Conservation (phyloP, 2,113 vertebrate genomes). For the Chamaetylas fuelleborni region DNA sequence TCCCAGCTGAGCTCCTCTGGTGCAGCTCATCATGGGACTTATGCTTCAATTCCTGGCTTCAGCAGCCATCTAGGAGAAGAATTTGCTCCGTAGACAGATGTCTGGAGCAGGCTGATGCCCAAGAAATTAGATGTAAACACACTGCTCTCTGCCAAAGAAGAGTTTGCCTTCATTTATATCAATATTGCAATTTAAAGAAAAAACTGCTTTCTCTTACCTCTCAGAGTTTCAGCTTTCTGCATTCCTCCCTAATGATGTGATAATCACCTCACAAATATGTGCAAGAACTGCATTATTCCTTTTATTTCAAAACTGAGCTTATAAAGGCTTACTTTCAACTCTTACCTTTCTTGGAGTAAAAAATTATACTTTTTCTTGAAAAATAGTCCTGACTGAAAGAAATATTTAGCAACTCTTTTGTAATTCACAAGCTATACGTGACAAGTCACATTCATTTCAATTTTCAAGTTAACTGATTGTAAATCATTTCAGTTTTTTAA, state of each 20-base stretch:
- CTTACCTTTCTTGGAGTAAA: background rate
- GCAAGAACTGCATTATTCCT: background rate
- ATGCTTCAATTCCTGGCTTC: slow-evolving; percentile 15
- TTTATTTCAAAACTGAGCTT: slow-evolving; percentile 18
- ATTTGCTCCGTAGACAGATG: background rate
- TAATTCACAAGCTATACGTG: background rate
- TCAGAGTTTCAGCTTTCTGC: background rate
- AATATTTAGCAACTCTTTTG: background rate
- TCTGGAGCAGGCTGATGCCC: background rate
- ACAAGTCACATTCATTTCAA: slow-evolving; percentile 32
- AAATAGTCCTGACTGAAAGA: slow-evolving; percentile 17
- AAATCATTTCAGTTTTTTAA: slow-evolving; percentile 21
- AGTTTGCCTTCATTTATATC: background rate
- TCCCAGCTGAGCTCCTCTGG: background rate
- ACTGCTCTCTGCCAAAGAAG: background rate
- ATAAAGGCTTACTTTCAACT: background rate
- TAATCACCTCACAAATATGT: background rate
- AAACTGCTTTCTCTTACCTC: background rate
- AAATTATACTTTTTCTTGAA: background rate
- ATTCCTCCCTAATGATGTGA: background rate
- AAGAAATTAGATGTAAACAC: background rate
- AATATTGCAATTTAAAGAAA: background rate
- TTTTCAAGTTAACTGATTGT: slow-evolving; percentile 32
- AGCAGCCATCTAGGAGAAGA: background rate
- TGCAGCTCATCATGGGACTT: background rate